A percentile compares a stretch with the other conserved stretches of the same genome.
These are phyloP conservation scores for Clivina fossor DNA, from an alignment of 2,888 invertebrate genomes.

Conservation along the genomic window DNA sequence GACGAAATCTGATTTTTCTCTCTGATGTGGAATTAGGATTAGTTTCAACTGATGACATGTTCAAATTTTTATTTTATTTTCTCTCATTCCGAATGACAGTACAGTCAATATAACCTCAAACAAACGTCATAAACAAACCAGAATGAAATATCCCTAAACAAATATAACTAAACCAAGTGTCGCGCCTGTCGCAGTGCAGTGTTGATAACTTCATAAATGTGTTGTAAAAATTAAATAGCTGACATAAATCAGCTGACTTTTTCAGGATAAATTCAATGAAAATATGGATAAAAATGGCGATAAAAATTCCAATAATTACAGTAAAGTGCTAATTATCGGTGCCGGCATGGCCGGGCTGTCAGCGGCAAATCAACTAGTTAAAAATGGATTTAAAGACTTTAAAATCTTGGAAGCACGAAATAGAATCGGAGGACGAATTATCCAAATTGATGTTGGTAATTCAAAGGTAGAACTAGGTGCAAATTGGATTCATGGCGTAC, in stretches of 20 bases:
- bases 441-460: constrained; percentile 70
- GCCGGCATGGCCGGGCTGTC: constrained; percentile 85
- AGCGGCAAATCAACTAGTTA: constrained; percentile 78
- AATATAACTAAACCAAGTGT: background rate
- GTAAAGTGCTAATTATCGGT: constrained; percentile 79
- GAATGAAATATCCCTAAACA: constrained; percentile 13
- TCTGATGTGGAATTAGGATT: constrained; percentile 44
- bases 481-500: constrained; percentile 91
- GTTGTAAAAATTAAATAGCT: background rate
- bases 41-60: constrained; percentile 36
- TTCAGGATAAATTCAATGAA: constrained; percentile 29
- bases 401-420: constrained; percentile 78
- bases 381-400: constrained; percentile 78
- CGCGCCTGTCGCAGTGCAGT: background rate
- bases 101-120: constrained; percentile 28
- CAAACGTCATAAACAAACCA: constrained; percentile 24
- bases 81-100: constrained; percentile 28
- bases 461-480: constrained; percentile 81
- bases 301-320: constrained; percentile 49
- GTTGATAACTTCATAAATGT: background rate
- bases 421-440: constrained; percentile 80
- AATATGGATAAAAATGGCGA: constrained; percentile 38
- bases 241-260: constrained; percentile 28
- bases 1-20: constrained; percentile 56
- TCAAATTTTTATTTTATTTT: constrained; percentile 25